Conservation (phyloP, 2,888 invertebrate genomes). For the Nephrocerus scutellatus region DNA sequence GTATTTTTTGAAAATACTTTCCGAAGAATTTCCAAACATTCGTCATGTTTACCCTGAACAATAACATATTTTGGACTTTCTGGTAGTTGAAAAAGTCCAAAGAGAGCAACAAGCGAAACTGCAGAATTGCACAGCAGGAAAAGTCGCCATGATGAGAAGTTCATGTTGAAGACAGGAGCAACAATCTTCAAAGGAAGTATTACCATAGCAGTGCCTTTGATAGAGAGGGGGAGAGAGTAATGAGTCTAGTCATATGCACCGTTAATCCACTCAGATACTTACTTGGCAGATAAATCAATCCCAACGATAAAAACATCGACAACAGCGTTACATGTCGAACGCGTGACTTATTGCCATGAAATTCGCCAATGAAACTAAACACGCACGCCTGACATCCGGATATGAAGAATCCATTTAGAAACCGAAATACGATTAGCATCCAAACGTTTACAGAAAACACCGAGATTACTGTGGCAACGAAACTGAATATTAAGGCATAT, state of each 20-base stretch:
- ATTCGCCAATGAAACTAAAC: slow-evolving; percentile 56
- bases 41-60: slow-evolving; percentile 54
- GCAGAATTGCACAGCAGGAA: slow-evolving; percentile 60
- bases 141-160: slow-evolving; percentile 68
- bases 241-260: no score
- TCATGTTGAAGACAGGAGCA: slow-evolving; percentile 50
- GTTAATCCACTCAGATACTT: slow-evolving; percentile 16
- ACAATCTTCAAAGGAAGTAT: slow-evolving; percentile 57
- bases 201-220: slow-evolving; percentile 60
- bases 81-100: slow-evolving; percentile 56
- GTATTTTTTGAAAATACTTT: slow-evolving; percentile 55
- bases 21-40: slow-evolving; percentile 55
- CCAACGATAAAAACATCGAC: slow-evolving; percentile 53
- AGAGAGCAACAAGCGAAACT: slow-evolving; percentile 57
- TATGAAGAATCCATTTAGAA: slow-evolving; percentile 58
- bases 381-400: slow-evolving; percentile 51
- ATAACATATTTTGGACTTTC: slow-evolving; percentile 75
- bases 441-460: slow-evolving; percentile 56
- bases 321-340: slow-evolving; percentile 53
- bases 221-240: no score
- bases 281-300: slow-evolving; percentile 53
- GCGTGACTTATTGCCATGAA: slow-evolving; percentile 50
- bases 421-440: slow-evolving; percentile 55
- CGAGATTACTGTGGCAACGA: slow-evolving; percentile 52
- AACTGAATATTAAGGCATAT: slow-evolving; percentile 50